These are phyloP conservation scores for Myiozetetes cayanensis DNA, from an alignment of 2,113 vertebrate species.

Conservation along the genomic window DNA sequence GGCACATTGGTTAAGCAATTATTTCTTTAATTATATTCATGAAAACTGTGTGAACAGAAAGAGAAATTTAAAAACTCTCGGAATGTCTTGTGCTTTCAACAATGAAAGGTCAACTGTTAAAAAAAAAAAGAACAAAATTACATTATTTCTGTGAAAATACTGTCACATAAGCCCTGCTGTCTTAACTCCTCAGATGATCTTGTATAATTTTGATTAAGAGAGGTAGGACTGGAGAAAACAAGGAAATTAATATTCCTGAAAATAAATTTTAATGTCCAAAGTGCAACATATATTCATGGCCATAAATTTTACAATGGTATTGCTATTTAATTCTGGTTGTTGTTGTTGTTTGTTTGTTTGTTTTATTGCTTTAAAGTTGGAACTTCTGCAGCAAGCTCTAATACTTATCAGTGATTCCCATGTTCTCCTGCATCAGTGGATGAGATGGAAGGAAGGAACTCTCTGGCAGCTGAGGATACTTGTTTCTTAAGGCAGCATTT, in stretches of 20 bases:
- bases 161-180: not conserved
- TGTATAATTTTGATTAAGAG: not conserved
- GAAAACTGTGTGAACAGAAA: not conserved
- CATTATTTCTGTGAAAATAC: not conserved
- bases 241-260: not conserved
- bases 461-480: not conserved
- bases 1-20: not conserved
- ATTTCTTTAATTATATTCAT: not conserved
- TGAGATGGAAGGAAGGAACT: not conserved
- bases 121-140: not conserved
- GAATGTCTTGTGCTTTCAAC: not conserved
- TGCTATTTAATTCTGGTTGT: fast-evolving
- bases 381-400: not conserved
- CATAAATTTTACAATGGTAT: not conserved
- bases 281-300: not conserved
- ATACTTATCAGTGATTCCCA: not conserved
- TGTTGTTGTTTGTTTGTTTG: fast-evolving
- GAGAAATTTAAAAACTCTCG: not conserved
- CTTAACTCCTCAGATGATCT: not conserved
- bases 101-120: not conserved
- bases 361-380: not conserved
- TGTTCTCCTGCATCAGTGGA: not conserved
- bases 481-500: not conserved
- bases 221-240: not conserved
- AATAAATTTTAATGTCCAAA: not conserved